These are phyloP conservation scores for Torymus aiolomorphi DNA, from an alignment of 2,888 invertebrate species.

Conservation along the genomic window DNA sequence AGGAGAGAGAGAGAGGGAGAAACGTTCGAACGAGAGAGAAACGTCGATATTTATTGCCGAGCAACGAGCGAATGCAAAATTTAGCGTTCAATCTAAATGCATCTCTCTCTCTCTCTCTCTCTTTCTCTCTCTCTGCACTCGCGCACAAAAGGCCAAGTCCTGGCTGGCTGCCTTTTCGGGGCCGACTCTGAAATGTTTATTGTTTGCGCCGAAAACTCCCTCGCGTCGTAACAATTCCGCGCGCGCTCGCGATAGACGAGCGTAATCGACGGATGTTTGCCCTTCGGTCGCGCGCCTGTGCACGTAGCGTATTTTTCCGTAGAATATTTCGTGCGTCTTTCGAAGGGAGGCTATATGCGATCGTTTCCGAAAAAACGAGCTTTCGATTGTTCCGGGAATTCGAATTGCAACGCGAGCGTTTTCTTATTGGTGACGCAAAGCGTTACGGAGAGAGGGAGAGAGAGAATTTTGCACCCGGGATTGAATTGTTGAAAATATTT, in stretches of 20 bases:
- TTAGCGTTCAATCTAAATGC: conserved; percentile 72
- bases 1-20: neutral
- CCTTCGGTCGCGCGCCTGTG: too few relatives aligned
- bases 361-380: too few relatives aligned
- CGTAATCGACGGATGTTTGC: too few relatives aligned
- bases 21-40: conserved; percentile 50
- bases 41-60: conserved; percentile 69
- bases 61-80: conserved; percentile 70
- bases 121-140: conserved; percentile 21
- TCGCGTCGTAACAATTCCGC: neutral
- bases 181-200: conserved; percentile 55
- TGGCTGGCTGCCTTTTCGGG: too few relatives aligned
- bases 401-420: too few relatives aligned
- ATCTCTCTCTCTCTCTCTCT: conserved; percentile 47
- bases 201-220: conserved; percentile 27
- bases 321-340: too few relatives aligned
- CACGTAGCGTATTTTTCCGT: too few relatives aligned
- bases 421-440: neutral
- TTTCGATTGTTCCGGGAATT: too few relatives aligned
- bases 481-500: conserved; percentile 24
- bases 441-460: neutral
- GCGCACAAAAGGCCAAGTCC: conserved; percentile 25
- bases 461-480: neutral
- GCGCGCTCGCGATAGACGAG: neutral
- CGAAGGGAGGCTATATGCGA: too few relatives aligned